Conservation (phyloP, 2,888 invertebrate genomes). For the Crocallis elinguaria region DNA sequence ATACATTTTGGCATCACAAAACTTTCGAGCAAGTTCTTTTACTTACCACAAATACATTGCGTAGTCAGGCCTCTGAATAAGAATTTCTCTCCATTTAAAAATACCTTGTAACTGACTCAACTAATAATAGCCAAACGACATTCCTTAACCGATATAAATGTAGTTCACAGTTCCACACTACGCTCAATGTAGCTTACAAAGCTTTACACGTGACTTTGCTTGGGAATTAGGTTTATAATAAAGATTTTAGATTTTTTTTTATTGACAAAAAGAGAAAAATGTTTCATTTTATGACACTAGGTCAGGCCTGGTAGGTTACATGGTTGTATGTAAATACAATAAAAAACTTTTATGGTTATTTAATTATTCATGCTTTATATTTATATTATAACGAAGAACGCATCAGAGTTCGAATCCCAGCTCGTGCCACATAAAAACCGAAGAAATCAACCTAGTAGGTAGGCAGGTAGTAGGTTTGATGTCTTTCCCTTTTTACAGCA, state of each 20-base stretch:
- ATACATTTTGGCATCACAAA: background rate
- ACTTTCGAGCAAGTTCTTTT: background rate
- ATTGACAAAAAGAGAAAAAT: no score
- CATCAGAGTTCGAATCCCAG: no score
- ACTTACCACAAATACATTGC: constrained; percentile 1
- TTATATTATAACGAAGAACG: no score
- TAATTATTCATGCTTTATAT: no score
- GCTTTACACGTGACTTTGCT: constrained; percentile 7
- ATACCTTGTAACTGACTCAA: constrained; percentile 10
- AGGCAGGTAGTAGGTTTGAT: no score
- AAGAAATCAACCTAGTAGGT: no score
- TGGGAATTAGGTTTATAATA: background rate
- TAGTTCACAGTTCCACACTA: constrained; percentile 35
- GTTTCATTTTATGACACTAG: background rate
- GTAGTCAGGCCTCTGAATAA: background rate
- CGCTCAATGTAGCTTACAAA: constrained; percentile 23
- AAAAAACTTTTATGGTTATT: no score
- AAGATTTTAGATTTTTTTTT: background rate
- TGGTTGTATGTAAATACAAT: no score
- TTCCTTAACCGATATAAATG: constrained; percentile 37
- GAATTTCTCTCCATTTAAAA: constrained; percentile 15
- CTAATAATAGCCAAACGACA: constrained; percentile 31
- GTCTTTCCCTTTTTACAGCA: no score
- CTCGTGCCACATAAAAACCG: no score
- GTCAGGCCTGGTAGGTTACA: no score